Evolutionary conservation across 2,888 invertebrate genomes (phyloP).

Genomic region (Drosophila anomalipes): DNA sequence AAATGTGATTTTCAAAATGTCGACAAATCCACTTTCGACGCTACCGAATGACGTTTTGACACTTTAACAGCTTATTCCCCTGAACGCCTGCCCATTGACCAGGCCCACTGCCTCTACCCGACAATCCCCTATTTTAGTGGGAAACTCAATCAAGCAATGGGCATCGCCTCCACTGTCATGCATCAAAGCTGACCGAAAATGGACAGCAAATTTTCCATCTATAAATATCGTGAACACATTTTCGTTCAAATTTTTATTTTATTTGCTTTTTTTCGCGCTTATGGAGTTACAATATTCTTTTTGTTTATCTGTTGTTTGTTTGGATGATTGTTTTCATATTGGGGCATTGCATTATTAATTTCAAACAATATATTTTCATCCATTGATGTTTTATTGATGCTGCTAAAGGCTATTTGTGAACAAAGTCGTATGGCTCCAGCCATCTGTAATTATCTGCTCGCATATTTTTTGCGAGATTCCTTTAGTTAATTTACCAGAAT

Average conservation of each 20-base stretch:
- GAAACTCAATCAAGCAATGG: slow-evolving; percentile 35
- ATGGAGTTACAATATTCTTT: slow-evolving; percentile 17
- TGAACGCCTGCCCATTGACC: slow-evolving; percentile 2
- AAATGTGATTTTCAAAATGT: slow-evolving; percentile 47
- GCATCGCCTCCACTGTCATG: slow-evolving; percentile 37
- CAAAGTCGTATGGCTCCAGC: slow-evolving; percentile 37
- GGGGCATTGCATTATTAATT: slow-evolving; percentile 56
- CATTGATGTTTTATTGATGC: slow-evolving; percentile 55
- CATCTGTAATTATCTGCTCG: slow-evolving; percentile 12
- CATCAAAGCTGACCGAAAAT: slow-evolving; percentile 54
- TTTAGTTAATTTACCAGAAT: slow-evolving; percentile 23
- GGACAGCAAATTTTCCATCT: slow-evolving; percentile 50
- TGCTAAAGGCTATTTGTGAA: slow-evolving; percentile 35
- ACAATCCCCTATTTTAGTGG: neutral
- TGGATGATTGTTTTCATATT: slow-evolving; percentile 52
- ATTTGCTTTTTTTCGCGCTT: slow-evolving; percentile 15
- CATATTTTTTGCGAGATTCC: slow-evolving; percentile 21
- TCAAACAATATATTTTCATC: slow-evolving; percentile 38
- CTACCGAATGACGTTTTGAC: slow-evolving; percentile 46
- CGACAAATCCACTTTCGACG: slow-evolving; percentile 48
- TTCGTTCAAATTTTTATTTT: slow-evolving; percentile 31
- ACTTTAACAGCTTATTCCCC: slow-evolving; percentile 53
- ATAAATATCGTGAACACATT: slow-evolving; percentile 58
- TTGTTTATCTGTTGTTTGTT: slow-evolving; percentile 13
- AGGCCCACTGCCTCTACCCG: neutral